Percentiles rank a stretch among this genome's conserved stretches.
Evolutionary conservation across 2,797 vertebrate species (phyloP).

Genomic region (Premnoplex brunnescens): DNA sequence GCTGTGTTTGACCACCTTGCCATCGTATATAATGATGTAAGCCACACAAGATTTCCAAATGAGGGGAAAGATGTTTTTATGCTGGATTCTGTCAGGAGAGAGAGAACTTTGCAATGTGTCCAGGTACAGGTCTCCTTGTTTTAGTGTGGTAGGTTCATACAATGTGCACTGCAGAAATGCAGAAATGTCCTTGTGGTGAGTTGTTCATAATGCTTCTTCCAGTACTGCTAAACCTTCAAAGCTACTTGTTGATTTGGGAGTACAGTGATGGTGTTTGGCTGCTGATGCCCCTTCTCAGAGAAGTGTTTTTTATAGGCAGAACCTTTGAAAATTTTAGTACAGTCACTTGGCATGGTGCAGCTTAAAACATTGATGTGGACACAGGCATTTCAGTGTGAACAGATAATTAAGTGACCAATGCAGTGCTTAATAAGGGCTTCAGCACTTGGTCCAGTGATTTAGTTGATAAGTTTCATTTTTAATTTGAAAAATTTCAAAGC

Average conservation of each 20-base stretch:
- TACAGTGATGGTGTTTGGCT: neutral
- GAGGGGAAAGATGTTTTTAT: neutral
- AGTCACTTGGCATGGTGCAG: neutral
- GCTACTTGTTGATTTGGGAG: neutral
- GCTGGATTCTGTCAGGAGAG: neutral
- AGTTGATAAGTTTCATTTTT: neutral
- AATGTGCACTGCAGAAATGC: neutral
- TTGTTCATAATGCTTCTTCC: neutral
- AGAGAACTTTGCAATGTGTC: neutral
- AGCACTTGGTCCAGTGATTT: neutral
- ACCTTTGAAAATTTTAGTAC: neutral
- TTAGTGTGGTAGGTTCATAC: fast-evolving
- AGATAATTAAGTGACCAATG: neutral
- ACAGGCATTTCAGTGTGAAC: neutral
- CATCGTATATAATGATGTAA: neutral
- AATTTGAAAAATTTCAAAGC: neutral
- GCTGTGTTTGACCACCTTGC: neutral
- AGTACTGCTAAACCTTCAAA: neutral
- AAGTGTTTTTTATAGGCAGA: neutral
- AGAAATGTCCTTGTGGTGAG: neutral
- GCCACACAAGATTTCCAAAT: neutral
- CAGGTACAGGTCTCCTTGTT: neutral
- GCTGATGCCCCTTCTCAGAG: neutral
- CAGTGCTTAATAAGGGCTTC: neutral
- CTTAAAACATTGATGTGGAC: neutral